Conservation (phyloP, 2,797 vertebrate genomes). For the Glyptemys insculpta region DNA sequence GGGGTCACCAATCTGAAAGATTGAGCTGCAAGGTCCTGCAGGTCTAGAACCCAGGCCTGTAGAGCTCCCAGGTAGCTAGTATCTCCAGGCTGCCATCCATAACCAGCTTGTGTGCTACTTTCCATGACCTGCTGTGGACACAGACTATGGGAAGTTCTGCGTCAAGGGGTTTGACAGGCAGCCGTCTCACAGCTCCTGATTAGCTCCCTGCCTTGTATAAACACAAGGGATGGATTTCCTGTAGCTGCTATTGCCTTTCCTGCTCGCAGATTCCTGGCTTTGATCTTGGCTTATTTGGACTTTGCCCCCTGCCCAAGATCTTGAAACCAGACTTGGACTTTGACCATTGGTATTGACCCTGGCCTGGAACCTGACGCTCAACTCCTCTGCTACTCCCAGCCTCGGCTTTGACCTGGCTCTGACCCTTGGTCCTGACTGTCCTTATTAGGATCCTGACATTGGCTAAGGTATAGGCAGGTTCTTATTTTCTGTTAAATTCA, state of each 20-base stretch:
- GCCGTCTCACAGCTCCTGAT: neutral
- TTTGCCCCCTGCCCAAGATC: neutral
- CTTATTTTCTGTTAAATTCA: fast-evolving
- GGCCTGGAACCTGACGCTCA: neutral
- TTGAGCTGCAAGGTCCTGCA: neutral
- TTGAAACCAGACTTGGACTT: neutral
- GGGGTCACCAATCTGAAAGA: neutral
- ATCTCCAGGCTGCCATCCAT: no score
- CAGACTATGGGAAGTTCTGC: neutral
- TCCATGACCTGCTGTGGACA: neutral
- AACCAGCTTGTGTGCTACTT: neutral
- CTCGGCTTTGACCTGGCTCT: neutral
- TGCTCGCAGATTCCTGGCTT: neutral
- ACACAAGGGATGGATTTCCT: neutral
- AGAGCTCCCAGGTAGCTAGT: neutral
- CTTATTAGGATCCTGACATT: neutral
- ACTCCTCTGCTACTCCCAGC: neutral
- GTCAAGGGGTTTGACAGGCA: neutral
- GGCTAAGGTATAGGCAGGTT: neutral
- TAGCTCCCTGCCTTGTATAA: neutral
- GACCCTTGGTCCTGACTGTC: neutral
- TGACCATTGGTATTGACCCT: neutral
- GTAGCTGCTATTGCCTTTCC: neutral
- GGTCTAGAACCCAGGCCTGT: neutral
- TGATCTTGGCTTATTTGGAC: neutral